A percentile compares a stretch with the other conserved stretches of the same genome.
phyloP scores from a whole-genome alignment of 1,140 invertebrate species.

The Drosophila repletoides region DNA sequence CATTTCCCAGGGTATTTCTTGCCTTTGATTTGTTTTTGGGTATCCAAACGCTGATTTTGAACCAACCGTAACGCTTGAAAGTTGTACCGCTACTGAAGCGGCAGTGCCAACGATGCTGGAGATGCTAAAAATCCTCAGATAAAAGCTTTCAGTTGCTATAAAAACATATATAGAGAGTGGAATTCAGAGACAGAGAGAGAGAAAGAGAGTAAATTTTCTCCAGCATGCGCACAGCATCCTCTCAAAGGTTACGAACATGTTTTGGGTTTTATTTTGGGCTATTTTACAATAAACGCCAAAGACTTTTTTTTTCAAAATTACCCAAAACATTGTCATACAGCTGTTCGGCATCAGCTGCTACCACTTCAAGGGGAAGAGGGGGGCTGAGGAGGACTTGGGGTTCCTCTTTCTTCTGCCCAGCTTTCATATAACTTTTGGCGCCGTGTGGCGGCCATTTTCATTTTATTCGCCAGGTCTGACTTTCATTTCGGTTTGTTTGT shows the following conservation, averaged over 20 bases:
- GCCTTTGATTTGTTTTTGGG: not conserved
- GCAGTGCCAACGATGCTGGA: conserved; percentile 28
- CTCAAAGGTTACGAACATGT: too few relatives aligned
- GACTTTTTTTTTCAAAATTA: conserved; percentile 8
- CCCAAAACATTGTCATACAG: conserved; percentile 27
- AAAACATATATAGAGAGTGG: conserved; percentile 13
- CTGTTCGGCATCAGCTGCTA: conserved; percentile 14
- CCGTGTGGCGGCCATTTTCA: conserved; percentile 14
- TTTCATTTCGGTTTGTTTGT: not conserved
- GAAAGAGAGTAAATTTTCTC: conserved; percentile 5
- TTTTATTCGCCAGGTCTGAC: conserved; percentile 1
- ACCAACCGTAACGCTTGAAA: conserved; percentile 69
- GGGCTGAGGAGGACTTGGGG: too few relatives aligned
- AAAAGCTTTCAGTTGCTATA: conserved; percentile 65
- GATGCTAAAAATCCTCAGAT: conserved; percentile 36
- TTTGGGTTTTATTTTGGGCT: conserved; percentile 22
- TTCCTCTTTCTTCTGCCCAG: too few relatives aligned
- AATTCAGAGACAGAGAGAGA: not conserved
- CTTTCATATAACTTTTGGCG: not conserved
- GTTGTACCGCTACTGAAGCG: conserved; percentile 73
- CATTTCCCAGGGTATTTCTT: not conserved
- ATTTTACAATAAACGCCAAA: not conserved
- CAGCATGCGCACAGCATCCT: conserved; percentile 66
- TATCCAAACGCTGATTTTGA: conserved; percentile 1
- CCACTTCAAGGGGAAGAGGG: too few relatives aligned